These are phyloP conservation scores for Varanus salvator DNA, from an alignment of 2,113 vertebrate genomes.

Conservation along the genomic window DNA sequence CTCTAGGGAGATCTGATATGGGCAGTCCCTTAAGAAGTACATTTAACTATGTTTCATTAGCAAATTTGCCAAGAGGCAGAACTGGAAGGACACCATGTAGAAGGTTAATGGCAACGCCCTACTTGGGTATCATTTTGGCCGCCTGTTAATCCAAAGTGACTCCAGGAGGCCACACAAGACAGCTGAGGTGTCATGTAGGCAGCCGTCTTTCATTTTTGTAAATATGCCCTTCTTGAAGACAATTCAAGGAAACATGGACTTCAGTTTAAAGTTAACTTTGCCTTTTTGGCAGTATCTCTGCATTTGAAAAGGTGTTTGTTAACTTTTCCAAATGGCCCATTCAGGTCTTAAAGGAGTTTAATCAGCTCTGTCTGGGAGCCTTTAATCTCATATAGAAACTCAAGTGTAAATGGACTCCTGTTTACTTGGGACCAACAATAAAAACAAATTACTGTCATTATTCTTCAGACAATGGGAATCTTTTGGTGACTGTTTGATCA, in stretches of 20 bases:
- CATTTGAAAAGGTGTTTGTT: slow-evolving; percentile 2
- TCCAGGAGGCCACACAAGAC: neutral
- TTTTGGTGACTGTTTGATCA: neutral
- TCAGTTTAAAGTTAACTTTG: slow-evolving; percentile 2
- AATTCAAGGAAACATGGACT: neutral
- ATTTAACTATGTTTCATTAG: neutral
- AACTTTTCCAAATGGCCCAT: neutral
- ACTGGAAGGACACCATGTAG: neutral
- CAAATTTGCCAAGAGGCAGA: neutral
- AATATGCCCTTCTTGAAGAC: neutral
- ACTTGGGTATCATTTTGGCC: neutral
- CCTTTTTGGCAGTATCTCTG: neutral
- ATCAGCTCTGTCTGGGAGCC: neutral
- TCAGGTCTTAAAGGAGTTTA: neutral
- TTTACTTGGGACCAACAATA: neutral
- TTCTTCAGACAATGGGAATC: neutral
- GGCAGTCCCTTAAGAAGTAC: neutral
- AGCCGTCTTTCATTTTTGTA: neutral
- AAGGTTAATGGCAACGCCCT: neutral
- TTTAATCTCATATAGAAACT: neutral
- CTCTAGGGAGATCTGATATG: neutral
- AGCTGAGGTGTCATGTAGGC: neutral
- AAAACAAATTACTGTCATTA: neutral
- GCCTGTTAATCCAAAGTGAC: neutral
- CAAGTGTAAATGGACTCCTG: neutral